phyloP scores from a whole-genome alignment of 1,140 invertebrate species.

The roundworm (Caenorhabditis elegans) region WBcel235 BX284604.4:8177501-8178000 shows the following conservation, averaged over 20 bases:
- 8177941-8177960: conserved; percentile 23
- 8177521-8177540: too few species aligned
- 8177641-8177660: too few species aligned
- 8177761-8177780: conserved; percentile 4
- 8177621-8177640: too few species aligned
- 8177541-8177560: too few species aligned
- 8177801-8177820: background rate
- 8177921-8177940: background rate
- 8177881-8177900: conserved; percentile 38
- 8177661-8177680: too few species aligned
- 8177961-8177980: background rate
- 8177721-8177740: too few species aligned
- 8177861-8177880: conserved; percentile 48
- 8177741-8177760: too few species aligned
- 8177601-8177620: too few species aligned
- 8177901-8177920: conserved; percentile 12
- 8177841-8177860: conserved; percentile 48
- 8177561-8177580: too few species aligned
- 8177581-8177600: too few species aligned
- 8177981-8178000: too few species aligned
- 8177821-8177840: conserved; percentile 50
- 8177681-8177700: background rate
- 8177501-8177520: too few species aligned
- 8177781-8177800: conserved; percentile 23
- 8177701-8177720: background rate